These are phyloP conservation scores for Mastomys natalensis DNA, from an alignment of 2,113 vertebrate species.

Conservation along the genomic window DNA sequence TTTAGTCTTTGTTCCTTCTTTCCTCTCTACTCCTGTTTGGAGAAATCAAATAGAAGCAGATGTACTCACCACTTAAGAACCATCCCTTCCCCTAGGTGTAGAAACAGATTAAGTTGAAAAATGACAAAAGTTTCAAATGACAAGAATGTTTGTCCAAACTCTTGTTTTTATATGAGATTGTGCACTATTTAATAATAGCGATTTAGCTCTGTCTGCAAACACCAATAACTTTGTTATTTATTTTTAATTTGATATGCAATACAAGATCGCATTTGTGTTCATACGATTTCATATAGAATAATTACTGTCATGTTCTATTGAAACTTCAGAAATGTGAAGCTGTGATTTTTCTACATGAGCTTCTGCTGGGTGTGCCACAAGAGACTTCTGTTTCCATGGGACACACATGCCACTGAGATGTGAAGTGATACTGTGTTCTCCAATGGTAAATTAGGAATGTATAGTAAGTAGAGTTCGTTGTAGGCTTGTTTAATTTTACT, in stretches of 20 bases:
- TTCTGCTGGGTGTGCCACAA: background rate
- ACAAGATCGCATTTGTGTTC: slow-evolving; percentile 53
- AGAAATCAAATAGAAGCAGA: slow-evolving; percentile 35
- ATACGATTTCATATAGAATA: slow-evolving; percentile 65
- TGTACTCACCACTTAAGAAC: background rate
- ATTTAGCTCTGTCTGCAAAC: slow-evolving; percentile 56
- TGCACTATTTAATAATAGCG: slow-evolving; percentile 8
- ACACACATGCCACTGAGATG: accelerated
- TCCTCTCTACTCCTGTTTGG: background rate
- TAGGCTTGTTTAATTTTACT: background rate
- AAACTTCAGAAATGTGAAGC: slow-evolving; percentile 50
- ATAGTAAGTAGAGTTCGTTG: background rate
- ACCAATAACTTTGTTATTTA: slow-evolving; percentile 21
- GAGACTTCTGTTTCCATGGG: background rate
- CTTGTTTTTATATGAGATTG: background rate
- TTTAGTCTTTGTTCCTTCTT: background rate
- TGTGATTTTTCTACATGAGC: background rate
- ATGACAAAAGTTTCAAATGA: background rate
- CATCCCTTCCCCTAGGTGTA: background rate
- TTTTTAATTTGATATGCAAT: slow-evolving; percentile 65
- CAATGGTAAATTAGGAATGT: background rate
- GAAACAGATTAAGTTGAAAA: background rate
- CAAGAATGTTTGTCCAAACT: background rate
- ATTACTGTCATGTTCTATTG: slow-evolving; percentile 64
- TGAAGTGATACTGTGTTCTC: background rate